These are phyloP conservation scores for Mixornis gularis DNA, from an alignment of 2,113 vertebrate genomes.

Conservation along the genomic window DNA sequence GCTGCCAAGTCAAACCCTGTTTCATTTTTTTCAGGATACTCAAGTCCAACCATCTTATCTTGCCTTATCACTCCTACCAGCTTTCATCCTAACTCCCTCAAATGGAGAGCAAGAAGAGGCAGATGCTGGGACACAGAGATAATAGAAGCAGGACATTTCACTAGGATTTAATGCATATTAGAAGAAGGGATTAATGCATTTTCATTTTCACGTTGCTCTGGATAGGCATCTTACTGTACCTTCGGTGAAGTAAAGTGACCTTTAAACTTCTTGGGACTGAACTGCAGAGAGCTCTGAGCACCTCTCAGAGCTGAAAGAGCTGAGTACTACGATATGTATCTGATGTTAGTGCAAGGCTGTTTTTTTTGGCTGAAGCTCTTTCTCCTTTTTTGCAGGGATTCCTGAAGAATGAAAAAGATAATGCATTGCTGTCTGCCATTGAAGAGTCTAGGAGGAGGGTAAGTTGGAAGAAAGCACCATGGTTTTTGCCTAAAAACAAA, in stretches of 20 bases:
- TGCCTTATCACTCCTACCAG: not conserved
- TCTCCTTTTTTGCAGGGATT: conserved; percentile 82
- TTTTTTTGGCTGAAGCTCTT: not conserved
- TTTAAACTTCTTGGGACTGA: conserved; percentile 10
- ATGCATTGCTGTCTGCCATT: conserved; percentile 92
- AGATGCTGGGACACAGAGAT: conserved; percentile 34
- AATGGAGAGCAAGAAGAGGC: conserved; percentile 4
- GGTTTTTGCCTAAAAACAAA: not conserved
- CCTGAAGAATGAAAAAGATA: conserved; percentile 97
- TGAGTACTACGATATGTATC: not conserved
- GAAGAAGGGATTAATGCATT: conserved; percentile 33
- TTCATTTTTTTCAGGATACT: not conserved
- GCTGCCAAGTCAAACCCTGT: not conserved
- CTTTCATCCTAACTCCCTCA: not conserved
- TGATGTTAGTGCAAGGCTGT: not conserved
- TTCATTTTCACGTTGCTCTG: not conserved
- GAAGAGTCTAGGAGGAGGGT: conserved; percentile 96
- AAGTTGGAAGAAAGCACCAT: conserved; percentile 44
- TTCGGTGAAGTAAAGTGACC: not conserved
- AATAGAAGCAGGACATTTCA: conserved; percentile 12
- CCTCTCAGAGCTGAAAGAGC: not conserved
- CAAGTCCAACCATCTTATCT: conserved; percentile 40
- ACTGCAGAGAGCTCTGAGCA: not conserved
- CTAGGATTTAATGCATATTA: conserved; percentile 29
- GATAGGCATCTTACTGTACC: not conserved